These are phyloP conservation scores for Lutra lutra DNA, from an alignment of 2,797 vertebrate species.

Conservation along the genomic window DNA sequence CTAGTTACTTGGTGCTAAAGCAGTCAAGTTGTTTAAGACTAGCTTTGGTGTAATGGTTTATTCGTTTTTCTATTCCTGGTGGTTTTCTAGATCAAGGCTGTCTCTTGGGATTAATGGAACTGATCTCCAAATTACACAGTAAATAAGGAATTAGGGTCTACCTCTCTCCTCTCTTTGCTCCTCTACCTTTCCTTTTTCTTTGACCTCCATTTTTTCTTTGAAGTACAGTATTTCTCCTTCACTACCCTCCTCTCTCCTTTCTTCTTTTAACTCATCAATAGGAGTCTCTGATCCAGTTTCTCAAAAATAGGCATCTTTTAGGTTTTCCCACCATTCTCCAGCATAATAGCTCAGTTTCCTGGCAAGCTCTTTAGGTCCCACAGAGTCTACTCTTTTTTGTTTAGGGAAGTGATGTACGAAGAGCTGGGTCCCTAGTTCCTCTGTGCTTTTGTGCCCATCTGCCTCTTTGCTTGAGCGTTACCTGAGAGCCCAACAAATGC, in stretches of 20 bases:
- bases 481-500: background rate
- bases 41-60: background rate
- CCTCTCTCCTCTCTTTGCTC: background rate
- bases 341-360: background rate
- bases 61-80: background rate
- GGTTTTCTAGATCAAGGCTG: background rate
- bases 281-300: background rate
- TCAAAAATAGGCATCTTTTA: background rate
- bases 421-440: background rate
- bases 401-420: background rate
- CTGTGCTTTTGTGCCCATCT: background rate
- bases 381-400: background rate
- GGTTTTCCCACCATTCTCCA: background rate
- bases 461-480: background rate
- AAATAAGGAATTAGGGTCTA: background rate
- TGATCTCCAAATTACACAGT: background rate
- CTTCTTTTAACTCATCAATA: background rate
- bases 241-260: background rate
- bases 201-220: background rate
- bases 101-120: background rate
- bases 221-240: background rate
- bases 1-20: conserved; percentile 14
- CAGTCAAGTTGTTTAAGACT: background rate
- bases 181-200: background rate
- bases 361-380: background rate